Base-by-base conservation (phyloP, 1,140 invertebrate genomes). In the Drosophila murphyi region DNA sequence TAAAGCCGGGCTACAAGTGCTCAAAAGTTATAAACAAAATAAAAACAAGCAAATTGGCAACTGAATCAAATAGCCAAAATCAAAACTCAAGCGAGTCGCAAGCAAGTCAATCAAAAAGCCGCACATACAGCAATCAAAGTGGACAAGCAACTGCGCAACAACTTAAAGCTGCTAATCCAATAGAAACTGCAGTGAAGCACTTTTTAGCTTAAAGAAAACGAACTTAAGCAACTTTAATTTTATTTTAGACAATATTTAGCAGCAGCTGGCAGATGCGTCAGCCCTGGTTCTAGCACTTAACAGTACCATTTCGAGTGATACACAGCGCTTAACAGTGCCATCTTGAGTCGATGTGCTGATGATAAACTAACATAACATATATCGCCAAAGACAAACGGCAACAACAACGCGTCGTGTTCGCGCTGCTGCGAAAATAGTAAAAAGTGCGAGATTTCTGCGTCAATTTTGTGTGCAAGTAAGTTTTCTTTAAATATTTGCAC, bases 391-490 rank as follows among this genome's bases (percentile, higher is more conserved):
- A 67, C 64, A 73, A 68, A 60, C 47, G 37, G 37, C 61, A 65
- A 72, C 65, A 69, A 54, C 41, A 64, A 64, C 71, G 64, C 52
- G 54, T 67, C 62, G 62, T 32, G 61, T 37, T 73, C 71, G 71
- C 64, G 48, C 29, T 65, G 70, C 35, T 65, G 70, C 78, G 67
- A 68, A 65, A 75, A 72, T 37, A 47, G 52, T 31, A 72, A 67
- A 70, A 55, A 62, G 47, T 80, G 65, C 82, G 70, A 69, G 31
- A 50, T 61, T 55, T 69, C 12, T 41, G 20, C 61, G 72, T 20
- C 72, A 80, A 68, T 75, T 56, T 61, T n/a, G 12, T 32, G 57
- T 60, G 47, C 41, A 52, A 60, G 50, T 61, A 59, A 60, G 48
- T 60, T 55, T 31, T 35, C 12, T 56, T 43, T 55, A 2, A 56